phyloP scores from a whole-genome alignment of 1,140 invertebrate species.

The Drosophila santomea region DNA sequence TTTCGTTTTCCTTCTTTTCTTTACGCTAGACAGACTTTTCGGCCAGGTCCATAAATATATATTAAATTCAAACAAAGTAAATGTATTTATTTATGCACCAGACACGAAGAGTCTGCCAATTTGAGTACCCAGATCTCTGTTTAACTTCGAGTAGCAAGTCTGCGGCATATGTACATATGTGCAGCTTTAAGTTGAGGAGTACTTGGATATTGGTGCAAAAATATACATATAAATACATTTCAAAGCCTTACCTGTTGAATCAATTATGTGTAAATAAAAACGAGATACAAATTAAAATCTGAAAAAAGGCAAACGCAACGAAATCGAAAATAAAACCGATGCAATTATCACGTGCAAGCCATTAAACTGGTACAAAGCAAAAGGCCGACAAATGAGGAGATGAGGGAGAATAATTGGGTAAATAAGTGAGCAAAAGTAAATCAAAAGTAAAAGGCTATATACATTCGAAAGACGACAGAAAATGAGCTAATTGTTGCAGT shows the following conservation, averaged over 20 bases:
- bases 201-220: slow-evolving; percentile 7
- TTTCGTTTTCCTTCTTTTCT: slow-evolving; percentile 15
- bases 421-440: slow-evolving; percentile 3
- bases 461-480: slow-evolving; percentile 6
- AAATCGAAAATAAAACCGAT: slow-evolving; percentile 28
- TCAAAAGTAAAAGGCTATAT: slow-evolving; percentile 38
- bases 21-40: slow-evolving; percentile 65
- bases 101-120: slow-evolving; percentile 25
- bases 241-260: slow-evolving; percentile 13
- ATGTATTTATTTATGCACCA: slow-evolving; percentile 11
- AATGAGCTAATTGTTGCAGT: too few species aligned
- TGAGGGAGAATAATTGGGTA: neutral
- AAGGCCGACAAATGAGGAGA: slow-evolving; percentile 1
- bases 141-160: too few species aligned
- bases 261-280: slow-evolving; percentile 46
- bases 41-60: slow-evolving; percentile 21
- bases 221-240: slow-evolving; percentile 11
- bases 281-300: slow-evolving; percentile 46
- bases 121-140: slow-evolving; percentile 21
- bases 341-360: slow-evolving; percentile 83
- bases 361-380: slow-evolving; percentile 69
- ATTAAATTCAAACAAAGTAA: slow-evolving; percentile 13
- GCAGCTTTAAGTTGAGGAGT: neutral
- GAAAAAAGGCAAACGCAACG: slow-evolving; percentile 9
- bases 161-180: neutral